Percentiles rank a stretch among this genome's conserved stretches.
Evolutionary conservation across 2,888 invertebrate species (phyloP).

Genomic region (Ochropleura plecta): DNA sequence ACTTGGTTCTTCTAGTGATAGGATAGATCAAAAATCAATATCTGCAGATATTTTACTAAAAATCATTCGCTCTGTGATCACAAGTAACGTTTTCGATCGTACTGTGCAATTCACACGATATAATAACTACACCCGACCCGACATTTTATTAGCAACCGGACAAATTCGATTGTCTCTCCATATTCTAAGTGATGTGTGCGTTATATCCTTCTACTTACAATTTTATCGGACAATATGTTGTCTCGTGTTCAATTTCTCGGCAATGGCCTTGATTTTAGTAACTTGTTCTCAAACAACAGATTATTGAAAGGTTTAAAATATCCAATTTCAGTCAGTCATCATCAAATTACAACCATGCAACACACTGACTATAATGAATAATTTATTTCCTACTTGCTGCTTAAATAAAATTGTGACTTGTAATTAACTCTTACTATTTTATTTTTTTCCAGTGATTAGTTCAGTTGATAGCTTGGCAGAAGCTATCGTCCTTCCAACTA

Average conservation of each 20-base stretch:
- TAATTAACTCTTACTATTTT: slow-evolving; percentile 33
- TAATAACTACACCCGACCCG: slow-evolving; percentile 58
- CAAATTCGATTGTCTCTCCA: slow-evolving; percentile 53
- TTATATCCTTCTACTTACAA: slow-evolving; percentile 44
- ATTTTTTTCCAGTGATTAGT: slow-evolving; percentile 84
- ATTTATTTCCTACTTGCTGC: slow-evolving; percentile 9
- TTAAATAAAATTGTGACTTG: background rate
- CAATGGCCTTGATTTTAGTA: slow-evolving; percentile 59
- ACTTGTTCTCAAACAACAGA: slow-evolving; percentile 39
- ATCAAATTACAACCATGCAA: slow-evolving; percentile 23
- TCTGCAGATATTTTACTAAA: slow-evolving; percentile 21
- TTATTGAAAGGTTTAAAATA: slow-evolving; percentile 6
- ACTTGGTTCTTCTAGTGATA: slow-evolving; percentile 85
- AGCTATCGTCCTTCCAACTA: slow-evolving; percentile 84
- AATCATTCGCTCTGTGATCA: slow-evolving; percentile 12
- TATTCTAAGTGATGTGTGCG: slow-evolving; percentile 52
- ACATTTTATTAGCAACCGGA: slow-evolving; percentile 56
- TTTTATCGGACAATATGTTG: slow-evolving; percentile 40
- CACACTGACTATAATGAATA: slow-evolving; percentile 12
- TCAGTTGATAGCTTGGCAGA: slow-evolving; percentile 84
- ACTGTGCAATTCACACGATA: slow-evolving; percentile 12
- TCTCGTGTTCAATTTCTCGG: slow-evolving; percentile 47
- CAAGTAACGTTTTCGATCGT: slow-evolving; percentile 12
- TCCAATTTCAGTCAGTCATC: slow-evolving; percentile 13
- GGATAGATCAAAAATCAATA: slow-evolving; percentile 74